A percentile compares a stretch with the other conserved stretches of the same genome.
Evolutionary conservation across 2,888 invertebrate genomes (phyloP).

Genomic region (Syritta pipiens): DNA sequence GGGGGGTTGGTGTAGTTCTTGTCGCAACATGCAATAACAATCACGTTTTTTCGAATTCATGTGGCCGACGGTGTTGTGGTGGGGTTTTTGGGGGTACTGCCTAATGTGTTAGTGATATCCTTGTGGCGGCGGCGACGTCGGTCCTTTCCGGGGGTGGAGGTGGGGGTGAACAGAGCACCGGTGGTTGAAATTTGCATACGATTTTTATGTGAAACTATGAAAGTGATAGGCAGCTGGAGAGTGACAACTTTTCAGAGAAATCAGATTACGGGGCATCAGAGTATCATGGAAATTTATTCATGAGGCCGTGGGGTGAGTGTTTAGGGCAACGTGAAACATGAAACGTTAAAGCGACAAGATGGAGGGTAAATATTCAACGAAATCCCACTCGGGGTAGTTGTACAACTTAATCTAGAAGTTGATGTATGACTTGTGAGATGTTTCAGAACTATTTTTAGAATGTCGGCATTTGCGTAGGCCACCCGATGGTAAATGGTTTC

Average conservation of each 20-base stretch:
- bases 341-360: slow-evolving; percentile 2
- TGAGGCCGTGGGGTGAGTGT: not conserved
- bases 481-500: no score
- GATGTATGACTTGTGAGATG: no score
- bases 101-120: slow-evolving; percentile 13
- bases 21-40: slow-evolving; percentile 47
- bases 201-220: slow-evolving; percentile 13
- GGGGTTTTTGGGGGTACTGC: not conserved
- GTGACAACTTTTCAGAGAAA: slow-evolving; percentile 7
- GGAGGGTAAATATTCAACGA: not conserved
- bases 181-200: slow-evolving; percentile 27
- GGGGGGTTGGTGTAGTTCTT: slow-evolving; percentile 41
- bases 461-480: no score
- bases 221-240: not conserved
- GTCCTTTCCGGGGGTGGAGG: no score
- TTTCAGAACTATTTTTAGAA: no score
- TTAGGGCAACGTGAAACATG: no score
- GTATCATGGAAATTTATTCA: not conserved
- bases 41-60: slow-evolving; percentile 18
- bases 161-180: not conserved
- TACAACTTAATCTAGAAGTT: no score
- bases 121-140: no score
- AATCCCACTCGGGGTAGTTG: no score
- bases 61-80: not conserved
- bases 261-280: not conserved